Percentiles rank a stretch among this genome's conserved stretches.
phyloP scores from a whole-genome alignment of 2,113 vertebrate species.

The Romanogobio albipinnatus region DNA sequence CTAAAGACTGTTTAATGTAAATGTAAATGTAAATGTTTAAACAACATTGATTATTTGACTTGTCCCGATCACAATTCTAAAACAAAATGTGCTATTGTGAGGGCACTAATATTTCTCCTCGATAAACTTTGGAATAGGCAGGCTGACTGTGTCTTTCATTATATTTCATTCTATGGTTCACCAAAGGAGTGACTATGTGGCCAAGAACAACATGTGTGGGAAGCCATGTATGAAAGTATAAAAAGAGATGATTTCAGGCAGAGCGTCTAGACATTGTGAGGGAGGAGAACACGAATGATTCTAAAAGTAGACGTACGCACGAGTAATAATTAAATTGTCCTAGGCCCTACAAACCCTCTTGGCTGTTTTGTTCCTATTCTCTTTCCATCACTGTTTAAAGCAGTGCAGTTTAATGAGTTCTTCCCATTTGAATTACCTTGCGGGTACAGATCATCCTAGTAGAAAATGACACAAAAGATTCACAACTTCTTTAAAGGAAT shows the following conservation, averaged over 20 bases:
- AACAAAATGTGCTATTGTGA: slow-evolving; percentile 5
- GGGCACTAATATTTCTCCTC: slow-evolving; percentile 1
- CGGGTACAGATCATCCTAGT: background rate
- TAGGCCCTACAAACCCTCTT: background rate
- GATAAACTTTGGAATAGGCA: background rate
- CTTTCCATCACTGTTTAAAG: slow-evolving; percentile 17
- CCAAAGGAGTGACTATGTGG: slow-evolving; percentile 18
- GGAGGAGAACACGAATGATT: slow-evolving; percentile 29
- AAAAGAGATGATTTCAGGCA: slow-evolving; percentile 40
- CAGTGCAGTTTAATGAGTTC: slow-evolving; percentile 8
- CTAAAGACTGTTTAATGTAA: background rate
- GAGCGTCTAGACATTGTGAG: slow-evolving; percentile 46
- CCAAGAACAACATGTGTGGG: slow-evolving; percentile 46
- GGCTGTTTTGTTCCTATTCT: slow-evolving; percentile 23
- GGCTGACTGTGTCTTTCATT: slow-evolving; percentile 29
- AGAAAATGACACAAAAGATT: background rate
- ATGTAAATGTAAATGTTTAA: too few species aligned
- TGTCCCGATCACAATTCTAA: background rate
- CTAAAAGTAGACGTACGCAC: slow-evolving; percentile 44
- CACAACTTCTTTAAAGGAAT: background rate
- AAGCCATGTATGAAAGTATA: slow-evolving; percentile 46
- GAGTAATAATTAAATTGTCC: slow-evolving; percentile 52
- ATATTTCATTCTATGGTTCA: slow-evolving; percentile 33
- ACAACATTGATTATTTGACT: slow-evolving; percentile 2
- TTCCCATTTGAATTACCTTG: background rate